Base-by-base conservation (phyloP, 2,888 invertebrate genomes). In the Nymphalis polychloros region DNA sequence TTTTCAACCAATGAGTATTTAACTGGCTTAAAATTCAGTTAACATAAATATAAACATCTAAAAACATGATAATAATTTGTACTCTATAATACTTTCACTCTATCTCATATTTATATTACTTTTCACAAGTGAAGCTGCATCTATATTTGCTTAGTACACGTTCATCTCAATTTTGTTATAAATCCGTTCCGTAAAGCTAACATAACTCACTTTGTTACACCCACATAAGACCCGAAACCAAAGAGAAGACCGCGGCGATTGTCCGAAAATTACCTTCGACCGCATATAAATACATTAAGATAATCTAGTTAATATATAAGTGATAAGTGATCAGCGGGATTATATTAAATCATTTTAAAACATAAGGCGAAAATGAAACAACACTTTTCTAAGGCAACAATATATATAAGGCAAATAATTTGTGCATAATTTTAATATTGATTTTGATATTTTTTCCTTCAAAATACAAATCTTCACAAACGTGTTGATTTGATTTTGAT, bases 221-320 rank as follows among this genome's bases (percentile, higher is more conserved):
- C 75, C 77, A 79, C 79, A 77, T 76, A 77, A 76, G 76, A 69
- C 75, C 75, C 73, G 63, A 68, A 70, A 72, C 71, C 69, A 71
- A 76, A 78, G 70, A 75, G 77, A 76, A 76, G 80, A 81, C 85
- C 86, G 77, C 87, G 81, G 81, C 88, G 85, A 90, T 90, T 88
- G 90, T 88, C 88, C 85, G 90, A 91, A 91, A 92, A 92, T 91
- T 91, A 90, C 88, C 88, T 88, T 77, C 82, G 74, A 89, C 91
- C 90, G 88, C 89, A 86, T 88, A 90, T 90, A 91, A 90, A 90
- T 90, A 90, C 88, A 85, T 90, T 90, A 87, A 88, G 88, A 86
- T 89, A 88, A 90, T 88, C 87, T 84, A 78, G 78, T 75, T 75
- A 67, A 20, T 76, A 76, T 0, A 50, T 2, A 74, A 76, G 75